These are phyloP conservation scores for Galagoides demidoff DNA, from an alignment of 2,797 vertebrate species.

Conservation along the genomic window DNA sequence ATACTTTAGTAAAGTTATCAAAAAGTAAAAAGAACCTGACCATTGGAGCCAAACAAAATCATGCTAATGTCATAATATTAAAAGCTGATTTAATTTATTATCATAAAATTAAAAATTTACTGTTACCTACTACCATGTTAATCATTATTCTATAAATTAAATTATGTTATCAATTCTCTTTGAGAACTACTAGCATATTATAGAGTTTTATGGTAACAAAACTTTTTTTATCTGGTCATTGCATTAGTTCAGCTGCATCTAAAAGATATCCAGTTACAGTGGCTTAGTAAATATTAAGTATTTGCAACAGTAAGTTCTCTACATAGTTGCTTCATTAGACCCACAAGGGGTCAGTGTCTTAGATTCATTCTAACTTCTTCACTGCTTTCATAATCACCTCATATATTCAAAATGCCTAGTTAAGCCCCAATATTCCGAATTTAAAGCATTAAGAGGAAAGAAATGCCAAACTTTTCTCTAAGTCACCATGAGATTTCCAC, in stretches of 20 bases:
- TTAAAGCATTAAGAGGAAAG: not conserved
- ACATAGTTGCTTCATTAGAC: not conserved
- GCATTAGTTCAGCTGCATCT: not conserved
- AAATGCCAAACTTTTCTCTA: not conserved
- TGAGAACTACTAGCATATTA: not conserved
- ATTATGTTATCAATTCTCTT: not conserved
- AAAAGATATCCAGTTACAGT: not conserved
- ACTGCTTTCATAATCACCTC: not conserved
- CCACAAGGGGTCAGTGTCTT: not conserved
- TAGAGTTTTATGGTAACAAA: not conserved
- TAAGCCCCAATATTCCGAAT: not conserved
- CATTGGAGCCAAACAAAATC: not conserved
- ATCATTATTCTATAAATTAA: not conserved
- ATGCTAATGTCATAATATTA: not conserved
- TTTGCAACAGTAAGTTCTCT: not conserved
- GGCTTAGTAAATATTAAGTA: not conserved
- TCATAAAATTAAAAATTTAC: not conserved
- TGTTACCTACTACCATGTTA: not conserved
- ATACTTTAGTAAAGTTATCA: not conserved
- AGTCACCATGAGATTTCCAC: not conserved
- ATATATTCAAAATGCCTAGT: not conserved
- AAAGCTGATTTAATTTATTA: not conserved
- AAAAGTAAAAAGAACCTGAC: not conserved
- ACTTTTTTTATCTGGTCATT: not conserved
- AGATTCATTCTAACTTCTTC: not conserved